Evolutionary conservation across 1,140 invertebrate genomes (phyloP).

Genomic region (Trypoxylus dichotomus): DNA sequence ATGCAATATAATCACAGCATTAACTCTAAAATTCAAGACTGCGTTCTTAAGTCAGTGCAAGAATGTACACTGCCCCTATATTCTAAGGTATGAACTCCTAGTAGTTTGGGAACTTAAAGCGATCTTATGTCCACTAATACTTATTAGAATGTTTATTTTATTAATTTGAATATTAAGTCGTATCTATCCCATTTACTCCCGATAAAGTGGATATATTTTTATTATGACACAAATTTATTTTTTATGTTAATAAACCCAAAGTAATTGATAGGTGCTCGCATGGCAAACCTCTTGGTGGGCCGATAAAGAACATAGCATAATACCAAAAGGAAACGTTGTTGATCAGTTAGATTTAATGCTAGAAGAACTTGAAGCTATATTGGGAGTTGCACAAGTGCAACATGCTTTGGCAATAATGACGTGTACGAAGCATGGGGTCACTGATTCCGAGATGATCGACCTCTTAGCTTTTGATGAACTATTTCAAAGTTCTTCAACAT

Average conservation of each 20-base stretch:
- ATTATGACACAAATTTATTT: too few relatives aligned
- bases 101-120: too few relatives aligned
- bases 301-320: conserved; percentile 54
- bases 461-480: conserved; percentile 69
- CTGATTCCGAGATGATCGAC: conserved; percentile 75
- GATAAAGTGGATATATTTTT: too few relatives aligned
- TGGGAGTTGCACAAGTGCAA: conserved; percentile 62
- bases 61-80: conserved; percentile 68
- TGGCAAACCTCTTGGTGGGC: conserved; percentile 68
- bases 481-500: conserved; percentile 67
- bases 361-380: conserved; percentile 65
- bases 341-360: conserved; percentile 65
- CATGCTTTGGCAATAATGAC: conserved; percentile 68
- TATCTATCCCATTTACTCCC: too few relatives aligned
- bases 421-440: conserved; percentile 69
- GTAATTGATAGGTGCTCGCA: conserved; percentile 58
- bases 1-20: conserved; percentile 66
- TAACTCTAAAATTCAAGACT: conserved; percentile 62
- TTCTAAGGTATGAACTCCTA: conserved; percentile 62
- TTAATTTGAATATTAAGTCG: too few relatives aligned
- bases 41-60: conserved; percentile 61
- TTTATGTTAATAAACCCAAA: too few relatives aligned
- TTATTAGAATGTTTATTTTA: too few relatives aligned
- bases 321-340: conserved; percentile 59
- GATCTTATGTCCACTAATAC: too few relatives aligned